Evolutionary conservation across 2,797 vertebrate species (phyloP).

Genomic region (Platalea minor): DNA sequence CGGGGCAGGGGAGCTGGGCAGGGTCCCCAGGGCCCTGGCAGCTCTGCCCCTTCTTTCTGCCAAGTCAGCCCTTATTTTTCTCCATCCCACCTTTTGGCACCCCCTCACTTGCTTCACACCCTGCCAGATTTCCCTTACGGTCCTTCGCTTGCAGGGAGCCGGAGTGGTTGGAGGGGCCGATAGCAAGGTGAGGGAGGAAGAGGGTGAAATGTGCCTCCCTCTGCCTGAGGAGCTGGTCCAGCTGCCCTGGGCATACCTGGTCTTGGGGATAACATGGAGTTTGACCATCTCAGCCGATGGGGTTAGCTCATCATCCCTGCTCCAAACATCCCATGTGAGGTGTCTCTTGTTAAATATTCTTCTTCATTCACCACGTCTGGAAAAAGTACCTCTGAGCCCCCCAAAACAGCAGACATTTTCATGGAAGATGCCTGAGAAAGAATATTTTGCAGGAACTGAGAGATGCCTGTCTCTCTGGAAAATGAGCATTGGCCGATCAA

Average conservation of each 20-base stretch:
- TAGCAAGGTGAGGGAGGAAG: background rate
- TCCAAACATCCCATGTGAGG: background rate
- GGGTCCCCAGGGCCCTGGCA: background rate
- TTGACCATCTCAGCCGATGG: background rate
- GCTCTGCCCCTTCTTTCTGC: background rate
- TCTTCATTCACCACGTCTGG: background rate
- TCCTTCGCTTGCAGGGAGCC: background rate
- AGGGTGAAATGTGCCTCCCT: background rate
- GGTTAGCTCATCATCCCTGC: background rate
- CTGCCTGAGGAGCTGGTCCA: background rate
- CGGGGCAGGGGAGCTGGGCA: background rate
- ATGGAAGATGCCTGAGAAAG: background rate
- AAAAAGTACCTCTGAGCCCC: background rate
- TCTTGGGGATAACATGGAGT: background rate
- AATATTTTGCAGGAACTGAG: background rate
- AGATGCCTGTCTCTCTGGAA: background rate
- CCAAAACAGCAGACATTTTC: background rate
- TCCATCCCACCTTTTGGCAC: background rate
- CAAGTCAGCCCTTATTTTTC: background rate
- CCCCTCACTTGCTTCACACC: background rate
- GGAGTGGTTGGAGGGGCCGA: background rate
- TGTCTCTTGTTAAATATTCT: background rate
- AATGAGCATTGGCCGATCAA: background rate
- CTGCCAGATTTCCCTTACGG: background rate
- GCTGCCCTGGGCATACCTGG: background rate